phyloP scores from a whole-genome alignment of 1,140 invertebrate species.

The Apis cerana region DNA sequence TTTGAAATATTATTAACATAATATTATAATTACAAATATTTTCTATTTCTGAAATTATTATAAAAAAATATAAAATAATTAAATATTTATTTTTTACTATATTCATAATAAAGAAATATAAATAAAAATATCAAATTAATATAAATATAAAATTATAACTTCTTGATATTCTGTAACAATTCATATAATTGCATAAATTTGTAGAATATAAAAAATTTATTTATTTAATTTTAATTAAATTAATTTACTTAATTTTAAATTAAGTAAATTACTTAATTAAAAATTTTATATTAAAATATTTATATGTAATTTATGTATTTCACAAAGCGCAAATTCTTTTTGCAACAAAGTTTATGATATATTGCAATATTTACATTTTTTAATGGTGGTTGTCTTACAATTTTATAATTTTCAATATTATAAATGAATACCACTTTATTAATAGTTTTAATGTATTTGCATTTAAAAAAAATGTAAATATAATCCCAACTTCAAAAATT shows the following conservation, averaged over 20 bases:
- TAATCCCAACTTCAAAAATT: background rate
- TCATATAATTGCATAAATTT: background rate
- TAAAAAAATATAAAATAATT: constrained; percentile 1
- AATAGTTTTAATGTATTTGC: background rate
- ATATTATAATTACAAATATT: constrained; percentile 24
- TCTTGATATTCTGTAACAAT: background rate
- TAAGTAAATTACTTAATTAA: no score
- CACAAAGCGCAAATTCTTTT: background rate
- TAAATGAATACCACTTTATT: background rate
- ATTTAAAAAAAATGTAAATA: background rate
- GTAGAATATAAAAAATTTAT: background rate
- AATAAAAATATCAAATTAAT: background rate
- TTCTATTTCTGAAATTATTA: constrained; percentile 52
- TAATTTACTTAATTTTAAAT: background rate
- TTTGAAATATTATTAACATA: constrained; percentile 17
- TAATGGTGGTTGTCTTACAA: background rate
- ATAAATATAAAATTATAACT: no score
- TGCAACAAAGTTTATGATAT: background rate
- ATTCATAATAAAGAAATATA: background rate
- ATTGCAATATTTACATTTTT: background rate
- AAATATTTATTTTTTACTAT: background rate
- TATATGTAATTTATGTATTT: background rate
- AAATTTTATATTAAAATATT: background rate
- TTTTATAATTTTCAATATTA: background rate
- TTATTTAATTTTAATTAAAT: no score